Evolutionary conservation across 2,797 vertebrate species (phyloP).

Genomic region (Nannoperca obscura): DNA sequence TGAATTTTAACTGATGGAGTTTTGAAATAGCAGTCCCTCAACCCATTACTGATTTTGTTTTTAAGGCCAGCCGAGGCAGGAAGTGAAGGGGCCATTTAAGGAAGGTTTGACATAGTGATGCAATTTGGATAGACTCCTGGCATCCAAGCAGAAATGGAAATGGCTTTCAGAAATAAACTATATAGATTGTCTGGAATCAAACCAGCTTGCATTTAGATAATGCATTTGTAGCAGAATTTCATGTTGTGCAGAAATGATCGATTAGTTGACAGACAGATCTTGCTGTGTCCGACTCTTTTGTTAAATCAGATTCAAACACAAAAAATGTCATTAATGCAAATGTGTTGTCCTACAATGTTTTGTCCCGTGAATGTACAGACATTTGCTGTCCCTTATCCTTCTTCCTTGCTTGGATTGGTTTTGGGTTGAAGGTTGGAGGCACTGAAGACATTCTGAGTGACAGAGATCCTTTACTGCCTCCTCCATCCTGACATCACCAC

Average conservation of each 20-base stretch:
- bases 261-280: background rate
- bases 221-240: slow-evolving; percentile 7
- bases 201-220: slow-evolving; percentile 16
- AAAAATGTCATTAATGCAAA: background rate
- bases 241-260: slow-evolving; percentile 1
- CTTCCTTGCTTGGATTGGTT: slow-evolving; percentile 17
- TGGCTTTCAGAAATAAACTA: slow-evolving; percentile 26
- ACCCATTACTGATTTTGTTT: slow-evolving; percentile 12
- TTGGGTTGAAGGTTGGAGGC: slow-evolving; percentile 19
- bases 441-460: slow-evolving; percentile 12
- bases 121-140: slow-evolving; percentile 45
- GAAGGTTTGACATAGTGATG: slow-evolving; percentile 28
- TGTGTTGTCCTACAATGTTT: slow-evolving; percentile 23
- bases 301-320: background rate
- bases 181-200: slow-evolving; percentile 8
- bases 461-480: slow-evolving; percentile 14
- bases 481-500: slow-evolving; percentile 26
- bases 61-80: slow-evolving; percentile 30
- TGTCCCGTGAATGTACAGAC: slow-evolving; percentile 11
- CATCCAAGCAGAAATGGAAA: slow-evolving; percentile 43
- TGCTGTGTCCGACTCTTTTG: background rate
- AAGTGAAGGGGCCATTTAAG: slow-evolving; percentile 33
- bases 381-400: slow-evolving; percentile 18
- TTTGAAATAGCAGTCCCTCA: slow-evolving; percentile 22
- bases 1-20: slow-evolving; percentile 35